Evolutionary conservation across 2,113 vertebrate genomes (phyloP), one percentile per base, ranked within the genome.

Genomic region (Chaetura pelagica): DNA sequence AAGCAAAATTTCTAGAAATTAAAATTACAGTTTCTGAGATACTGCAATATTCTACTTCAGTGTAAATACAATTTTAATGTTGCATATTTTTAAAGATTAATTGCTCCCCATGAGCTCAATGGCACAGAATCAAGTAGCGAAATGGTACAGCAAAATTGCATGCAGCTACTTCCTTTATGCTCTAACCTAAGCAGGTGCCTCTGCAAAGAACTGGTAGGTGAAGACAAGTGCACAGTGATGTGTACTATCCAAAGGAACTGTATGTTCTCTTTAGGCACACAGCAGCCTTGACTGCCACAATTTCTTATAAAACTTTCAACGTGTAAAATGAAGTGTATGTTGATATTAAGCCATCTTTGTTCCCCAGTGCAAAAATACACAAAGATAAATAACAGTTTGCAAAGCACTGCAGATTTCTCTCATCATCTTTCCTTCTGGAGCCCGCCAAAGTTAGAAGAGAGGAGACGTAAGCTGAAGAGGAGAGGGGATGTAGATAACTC

Each of bases 21-120:
- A 93, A 90, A 89, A 64, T 12, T 6, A 63, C 35, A 87, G 30
- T 54, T 85, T 69, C 68, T 89, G 80, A 83, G 20, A 78, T 3
- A 52, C 74, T 89, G 68, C 58, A 76, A 84, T 75, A 91, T 73
- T 76, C 58, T 62, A 35, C 80, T 91, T 86, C 62, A n/a, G 24
- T 52, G n/a, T 55, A 69, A 84, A 93, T 78, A 82, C 29, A 68
- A 95, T 89, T 95, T 95, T 92, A 95, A 94, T 91, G 80, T n/a
- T 82, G 67, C n/a, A 12, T 27, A 38, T 71, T 40, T 87, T 66
- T 52, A 62, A 81, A 91, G 51, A 91, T 62, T 87, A 96, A 91
- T 95, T 96, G 91, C 67, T 94, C 66, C 64, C 67, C 59, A 40
- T 23, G 79, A 95, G 79, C 59, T 94, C 38, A 10, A 90, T 71